phyloP scores from a whole-genome alignment of 1,140 invertebrate species.

The Drosophila auraria region DNA sequence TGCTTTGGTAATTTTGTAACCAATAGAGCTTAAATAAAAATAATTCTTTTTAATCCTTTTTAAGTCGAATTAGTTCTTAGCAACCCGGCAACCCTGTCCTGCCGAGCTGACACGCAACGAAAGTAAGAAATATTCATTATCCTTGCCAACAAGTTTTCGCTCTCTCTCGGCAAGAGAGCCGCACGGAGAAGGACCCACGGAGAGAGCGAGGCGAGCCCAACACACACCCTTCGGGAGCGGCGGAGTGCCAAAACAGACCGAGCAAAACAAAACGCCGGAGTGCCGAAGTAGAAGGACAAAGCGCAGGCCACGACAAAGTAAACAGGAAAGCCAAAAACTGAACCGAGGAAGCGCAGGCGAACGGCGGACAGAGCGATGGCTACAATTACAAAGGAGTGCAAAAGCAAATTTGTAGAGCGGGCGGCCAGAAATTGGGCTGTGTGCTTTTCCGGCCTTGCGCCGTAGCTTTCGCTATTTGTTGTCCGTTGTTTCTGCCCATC shows the following conservation, averaged over 20 bases:
- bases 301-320: constrained; percentile 53
- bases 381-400: constrained; percentile 34
- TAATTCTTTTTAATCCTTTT: background rate
- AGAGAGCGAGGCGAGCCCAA: constrained; percentile 1
- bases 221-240: constrained; percentile 14
- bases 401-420: constrained; percentile 41
- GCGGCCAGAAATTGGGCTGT: constrained; percentile 10
- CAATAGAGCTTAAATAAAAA: background rate
- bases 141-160: constrained; percentile 67
- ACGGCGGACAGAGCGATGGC: constrained; percentile 13
- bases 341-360: constrained; percentile 23
- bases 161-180: constrained; percentile 44
- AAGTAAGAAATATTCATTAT: constrained; percentile 45
- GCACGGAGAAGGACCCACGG: background rate
- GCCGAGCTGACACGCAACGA: constrained; percentile 29
- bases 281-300: constrained; percentile 35
- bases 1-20: background rate
- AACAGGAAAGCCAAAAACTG: constrained; percentile 44
- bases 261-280: constrained; percentile 73
- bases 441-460: constrained; percentile 62
- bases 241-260: constrained; percentile 46
- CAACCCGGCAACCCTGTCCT: constrained; percentile 45
- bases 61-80: background rate
- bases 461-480: constrained; percentile 50
- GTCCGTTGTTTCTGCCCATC: constrained; percentile 22